Conservation (phyloP, 2,797 vertebrate species). For the Dicrostonyx torquatus region DNA sequence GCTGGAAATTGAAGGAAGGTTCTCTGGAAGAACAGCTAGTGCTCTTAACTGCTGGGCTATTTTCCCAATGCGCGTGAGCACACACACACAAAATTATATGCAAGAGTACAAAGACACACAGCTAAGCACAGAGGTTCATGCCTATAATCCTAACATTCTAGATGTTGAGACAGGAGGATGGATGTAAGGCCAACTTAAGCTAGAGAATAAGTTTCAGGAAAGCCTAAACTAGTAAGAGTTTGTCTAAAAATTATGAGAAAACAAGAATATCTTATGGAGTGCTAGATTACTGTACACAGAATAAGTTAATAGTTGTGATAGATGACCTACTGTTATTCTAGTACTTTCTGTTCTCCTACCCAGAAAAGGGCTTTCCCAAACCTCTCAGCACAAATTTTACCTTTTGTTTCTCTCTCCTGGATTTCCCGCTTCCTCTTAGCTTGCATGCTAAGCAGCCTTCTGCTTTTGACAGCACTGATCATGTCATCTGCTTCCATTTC, state of each 20-base stretch:
- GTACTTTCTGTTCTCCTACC: neutral
- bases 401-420: slow-evolving; percentile 94
- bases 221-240: neutral
- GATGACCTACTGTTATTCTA: neutral
- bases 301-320: neutral
- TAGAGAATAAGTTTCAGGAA: neutral
- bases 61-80: neutral
- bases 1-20: neutral
- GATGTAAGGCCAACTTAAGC: neutral
- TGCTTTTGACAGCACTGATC: slow-evolving; percentile 97
- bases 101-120: neutral
- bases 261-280: neutral
- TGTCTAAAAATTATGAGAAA: neutral
- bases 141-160: neutral
- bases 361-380: neutral
- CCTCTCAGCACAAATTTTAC: slow-evolving; percentile 81
- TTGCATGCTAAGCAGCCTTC: slow-evolving; percentile 94
- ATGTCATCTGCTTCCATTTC: slow-evolving; percentile 92
- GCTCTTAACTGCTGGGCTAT: neutral
- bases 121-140: neutral
- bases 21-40: neutral
- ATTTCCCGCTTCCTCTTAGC: slow-evolving; percentile 97
- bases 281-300: neutral
- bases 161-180: neutral
- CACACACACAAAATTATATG: neutral